Conservation (phyloP, 2,113 vertebrate genomes). For the Salvelinus sp. region DNA sequence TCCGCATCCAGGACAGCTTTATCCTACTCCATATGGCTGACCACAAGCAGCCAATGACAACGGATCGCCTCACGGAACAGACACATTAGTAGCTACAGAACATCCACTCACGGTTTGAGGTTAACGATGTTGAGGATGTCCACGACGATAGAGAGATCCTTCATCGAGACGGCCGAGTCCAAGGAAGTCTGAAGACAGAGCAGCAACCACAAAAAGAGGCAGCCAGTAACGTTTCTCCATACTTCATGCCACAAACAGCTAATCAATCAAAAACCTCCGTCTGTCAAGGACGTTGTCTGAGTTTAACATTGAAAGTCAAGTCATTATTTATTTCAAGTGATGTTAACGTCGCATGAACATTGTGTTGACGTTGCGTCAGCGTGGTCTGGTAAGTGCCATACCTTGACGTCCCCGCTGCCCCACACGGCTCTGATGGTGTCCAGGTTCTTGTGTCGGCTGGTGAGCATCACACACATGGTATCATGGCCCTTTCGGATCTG, state of each 20-base stretch:
- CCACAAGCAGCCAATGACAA: too few relatives aligned
- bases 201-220: not conserved
- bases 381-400: constrained; percentile 31
- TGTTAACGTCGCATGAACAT: not conserved
- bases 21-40: too few relatives aligned
- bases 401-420: constrained; percentile 87
- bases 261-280: not conserved
- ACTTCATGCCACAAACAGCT: too few relatives aligned
- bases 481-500: constrained; percentile 95
- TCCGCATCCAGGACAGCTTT: too few relatives aligned
- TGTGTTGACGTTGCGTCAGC: not conserved
- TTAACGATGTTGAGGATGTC: constrained; percentile 96
- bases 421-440: constrained; percentile 82
- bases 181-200: constrained; percentile 79
- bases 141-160: constrained; percentile 88
- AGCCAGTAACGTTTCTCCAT: too few relatives aligned
- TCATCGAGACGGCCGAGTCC: constrained; percentile 88
- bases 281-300: not conserved
- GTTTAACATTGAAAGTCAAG: too few relatives aligned
- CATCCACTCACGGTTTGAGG: constrained; percentile 86
- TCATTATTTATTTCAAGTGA: not conserved
- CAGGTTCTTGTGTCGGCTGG: constrained; percentile 89
- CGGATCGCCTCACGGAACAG: too few relatives aligned
- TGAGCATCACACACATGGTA: constrained; percentile 95
- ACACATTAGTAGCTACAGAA: too few relatives aligned